phyloP scores from a whole-genome alignment of 1,140 invertebrate genomes.

The Lucilia sericata region DNA sequence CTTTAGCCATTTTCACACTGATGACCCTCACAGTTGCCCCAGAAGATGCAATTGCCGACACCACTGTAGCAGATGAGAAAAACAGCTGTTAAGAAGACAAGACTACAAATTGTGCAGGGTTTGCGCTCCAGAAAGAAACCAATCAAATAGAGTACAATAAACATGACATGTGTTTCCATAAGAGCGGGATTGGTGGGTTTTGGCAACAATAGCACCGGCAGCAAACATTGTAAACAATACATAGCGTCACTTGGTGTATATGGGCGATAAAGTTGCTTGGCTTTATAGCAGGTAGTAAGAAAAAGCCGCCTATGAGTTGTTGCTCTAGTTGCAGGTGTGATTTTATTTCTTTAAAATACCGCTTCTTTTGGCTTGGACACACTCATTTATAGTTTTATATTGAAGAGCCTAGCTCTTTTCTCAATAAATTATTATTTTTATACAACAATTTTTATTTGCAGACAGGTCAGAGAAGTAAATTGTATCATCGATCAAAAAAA shows the following conservation, averaged over 20 bases:
- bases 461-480: too few relatives aligned
- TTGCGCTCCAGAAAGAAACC: constrained; percentile 95
- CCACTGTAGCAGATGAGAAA: constrained; percentile 96
- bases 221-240: constrained; percentile 99
- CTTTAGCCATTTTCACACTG: constrained; percentile 75
- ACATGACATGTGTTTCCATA: constrained; percentile 96
- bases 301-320: too few relatives aligned
- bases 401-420: neutral
- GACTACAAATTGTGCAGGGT: constrained; percentile 95
- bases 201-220: constrained; percentile 95
- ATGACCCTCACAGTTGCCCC: constrained; percentile 84
- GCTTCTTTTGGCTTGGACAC: neutral
- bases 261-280: neutral
- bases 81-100: constrained; percentile 92
- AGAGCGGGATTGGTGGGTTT: constrained; percentile 96
- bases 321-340: too few relatives aligned
- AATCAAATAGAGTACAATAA: constrained; percentile 93
- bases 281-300: neutral
- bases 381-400: neutral
- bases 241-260: constrained; percentile 70
- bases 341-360: neutral
- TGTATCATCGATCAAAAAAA: neutral
- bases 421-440: neutral
- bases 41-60: constrained; percentile 93
- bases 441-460: too few relatives aligned